Evolutionary conservation across 1,140 invertebrate genomes (phyloP), one percentile per base, ranked within the genome.

Genomic region (Araneus ventricosus): DNA sequence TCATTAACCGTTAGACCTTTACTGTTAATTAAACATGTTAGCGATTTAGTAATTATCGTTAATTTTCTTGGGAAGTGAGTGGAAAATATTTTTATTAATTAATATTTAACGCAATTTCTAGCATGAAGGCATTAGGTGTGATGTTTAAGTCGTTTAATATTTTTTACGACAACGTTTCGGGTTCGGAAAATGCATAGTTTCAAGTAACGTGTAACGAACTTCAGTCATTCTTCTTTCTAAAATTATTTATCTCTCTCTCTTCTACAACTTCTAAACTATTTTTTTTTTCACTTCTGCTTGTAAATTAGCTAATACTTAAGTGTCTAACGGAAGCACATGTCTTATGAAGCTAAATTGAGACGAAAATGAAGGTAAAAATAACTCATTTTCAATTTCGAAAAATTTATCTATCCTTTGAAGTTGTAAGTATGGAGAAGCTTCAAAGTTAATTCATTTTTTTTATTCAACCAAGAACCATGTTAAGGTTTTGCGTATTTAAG

Each of bases 21-120:
- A 57, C 88, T 90, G 63, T 90, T 90, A 90, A 90, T 90, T 90
- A 90, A 90, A 90, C 88, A 90, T 90, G 67, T 80, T 90, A 90
- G 39, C 70, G 88, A 79, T 90, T 90, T 90, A 90, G 88, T 80
- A 90, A 90, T 90, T 90, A 90, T 90, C 88, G 88, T 90, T 90
- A 90, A 90, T 90, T 90, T 90, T 52, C 45, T 57, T 61, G 30
- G 39, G 70, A 90, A 90, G 88, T 90, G 52, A 79, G 88, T 52
- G 30, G 67, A 90, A 80, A 90, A 90, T 79, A 90, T 79, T 79
- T 90, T 59, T 59, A 90, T 90, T 90, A 90, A 90, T 90, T 90
- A 90, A 90, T 90, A 79, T 90, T 90, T 90, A 90, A 90, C 88
- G 67, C 34, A 90, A 90, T 79, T 80, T 41, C 67, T 52, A 24